These are phyloP conservation scores for Andrena dorsata DNA, from an alignment of 2,888 invertebrate species.

Conservation along the genomic window DNA sequence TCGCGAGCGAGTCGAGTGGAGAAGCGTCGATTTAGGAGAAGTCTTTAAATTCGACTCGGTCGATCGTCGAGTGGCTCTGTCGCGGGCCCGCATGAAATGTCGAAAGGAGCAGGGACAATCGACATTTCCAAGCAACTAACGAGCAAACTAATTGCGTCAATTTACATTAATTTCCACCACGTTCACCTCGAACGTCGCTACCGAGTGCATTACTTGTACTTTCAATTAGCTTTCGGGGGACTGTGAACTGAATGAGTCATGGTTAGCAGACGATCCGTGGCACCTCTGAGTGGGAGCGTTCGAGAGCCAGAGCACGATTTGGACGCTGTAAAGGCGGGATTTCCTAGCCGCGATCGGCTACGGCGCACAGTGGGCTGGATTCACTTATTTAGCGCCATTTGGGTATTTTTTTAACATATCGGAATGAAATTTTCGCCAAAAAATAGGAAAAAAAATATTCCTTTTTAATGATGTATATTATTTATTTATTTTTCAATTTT, in stretches of 20 bases:
- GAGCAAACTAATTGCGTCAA: conserved; percentile 44
- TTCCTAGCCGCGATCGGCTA: too few relatives aligned
- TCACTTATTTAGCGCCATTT: too few relatives aligned
- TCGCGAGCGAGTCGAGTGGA: neutral
- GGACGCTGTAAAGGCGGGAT: neutral
- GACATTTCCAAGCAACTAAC: conserved; percentile 29
- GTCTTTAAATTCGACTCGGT: too few relatives aligned
- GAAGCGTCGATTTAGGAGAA: neutral
- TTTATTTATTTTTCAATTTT: too few relatives aligned
- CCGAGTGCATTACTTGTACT: conserved; percentile 36
- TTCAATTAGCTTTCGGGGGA: conserved; percentile 42
- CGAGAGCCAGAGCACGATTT: neutral
- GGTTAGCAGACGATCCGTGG: neutral
- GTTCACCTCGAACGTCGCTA: conserved; percentile 13
- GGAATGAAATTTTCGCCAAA: too few relatives aligned
- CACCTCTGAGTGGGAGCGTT: neutral
- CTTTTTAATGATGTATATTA: too few relatives aligned
- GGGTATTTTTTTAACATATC: too few relatives aligned
- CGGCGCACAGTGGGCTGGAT: too few relatives aligned
- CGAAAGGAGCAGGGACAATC: conserved; percentile 23
- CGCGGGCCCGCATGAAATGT: conserved; percentile 22
- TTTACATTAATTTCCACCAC: conserved; percentile 35
- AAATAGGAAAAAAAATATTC: too few relatives aligned
- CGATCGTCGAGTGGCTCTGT: neutral
- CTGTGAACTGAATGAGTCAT: conserved; percentile 21